Base-by-base conservation (phyloP, 2,888 invertebrate species). In the Saturnia japonica region DNA sequence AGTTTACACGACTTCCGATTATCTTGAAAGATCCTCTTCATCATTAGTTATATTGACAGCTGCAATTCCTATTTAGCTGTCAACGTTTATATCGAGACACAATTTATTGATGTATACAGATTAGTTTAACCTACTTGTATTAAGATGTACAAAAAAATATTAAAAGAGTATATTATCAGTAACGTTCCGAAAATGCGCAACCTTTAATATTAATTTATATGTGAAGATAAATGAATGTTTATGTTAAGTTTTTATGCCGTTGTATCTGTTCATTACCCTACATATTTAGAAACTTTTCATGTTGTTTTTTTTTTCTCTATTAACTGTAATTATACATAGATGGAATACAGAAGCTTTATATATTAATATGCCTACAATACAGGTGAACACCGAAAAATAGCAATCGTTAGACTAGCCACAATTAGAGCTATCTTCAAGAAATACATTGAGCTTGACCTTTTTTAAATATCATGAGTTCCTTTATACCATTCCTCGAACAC, bases 1-100 rank as follows among this genome's bases (percentile, higher is more conserved):
- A 91, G 90, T 90, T 90, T 89, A 89, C 79, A 83, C 79, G 83
- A 84, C 85, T 88, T 85, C 86, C 83, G 82, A 85, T 79, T 78
- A 80, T 78, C 80, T 75, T 77, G 81, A 85, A 88, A 78, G 86
- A 88, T 84, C 88, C 85, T 80, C 72, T 75, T 79, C 76, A 80
- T 80, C 86, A 87, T 89, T 87, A 85, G 80, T 87, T 82, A 86
- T 74, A 83, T 81, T 85, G 86, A 86, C 88, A 86, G 84, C 81
- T 80, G 60, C 28, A 51, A 67, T 72, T 70, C 67, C 67, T 67
- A 60, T 67, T 69, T 69, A 67, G 47, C 70, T 66, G 40, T 71
- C 71, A 71, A 51, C 71, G 64, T 62, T 28, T 57, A 22, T 57
- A 40, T 40, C 14, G 42, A 42, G 42, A 70, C 42, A 67, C 67